These are phyloP conservation scores for Hyppa rectilinea DNA, from an alignment of 2,888 invertebrate genomes.

Conservation along the genomic window DNA sequence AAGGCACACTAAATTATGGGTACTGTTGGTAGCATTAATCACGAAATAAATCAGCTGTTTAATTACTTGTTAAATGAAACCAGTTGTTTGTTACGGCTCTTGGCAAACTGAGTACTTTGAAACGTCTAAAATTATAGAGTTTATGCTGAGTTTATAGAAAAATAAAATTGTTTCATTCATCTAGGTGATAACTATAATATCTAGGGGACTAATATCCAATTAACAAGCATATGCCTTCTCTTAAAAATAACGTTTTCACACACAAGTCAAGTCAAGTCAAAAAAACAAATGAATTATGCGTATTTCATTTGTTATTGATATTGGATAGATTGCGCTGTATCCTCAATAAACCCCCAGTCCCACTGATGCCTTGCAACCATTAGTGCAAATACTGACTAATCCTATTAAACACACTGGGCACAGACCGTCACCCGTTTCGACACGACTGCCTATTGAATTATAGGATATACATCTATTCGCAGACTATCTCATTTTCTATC, in stretches of 20 bases:
- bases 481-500: not conserved
- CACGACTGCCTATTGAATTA: constrained; percentile 23
- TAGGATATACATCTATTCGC: constrained; percentile 12
- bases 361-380: not conserved
- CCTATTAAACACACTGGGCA: constrained; percentile 11
- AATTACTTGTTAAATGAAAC: constrained; percentile 43
- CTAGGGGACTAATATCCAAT: not conserved
- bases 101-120: not conserved
- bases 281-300: not conserved
- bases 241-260: too few relatives aligned
- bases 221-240: too few relatives aligned
- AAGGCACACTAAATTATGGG: not conserved
- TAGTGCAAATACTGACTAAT: constrained; percentile 23
- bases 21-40: not conserved
- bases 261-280: too few relatives aligned
- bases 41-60: constrained; percentile 35
- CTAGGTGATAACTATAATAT: too few relatives aligned
- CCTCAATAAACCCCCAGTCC: not conserved
- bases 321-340: too few relatives aligned
- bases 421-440: constrained; percentile 4
- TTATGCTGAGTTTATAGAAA: not conserved
- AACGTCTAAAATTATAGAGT: not conserved
- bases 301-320: too few relatives aligned
- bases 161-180: not conserved
- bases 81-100: constrained; percentile 38